Evolutionary conservation across 1,140 invertebrate species (phyloP).

Genomic region (Gryon sp.): DNA sequence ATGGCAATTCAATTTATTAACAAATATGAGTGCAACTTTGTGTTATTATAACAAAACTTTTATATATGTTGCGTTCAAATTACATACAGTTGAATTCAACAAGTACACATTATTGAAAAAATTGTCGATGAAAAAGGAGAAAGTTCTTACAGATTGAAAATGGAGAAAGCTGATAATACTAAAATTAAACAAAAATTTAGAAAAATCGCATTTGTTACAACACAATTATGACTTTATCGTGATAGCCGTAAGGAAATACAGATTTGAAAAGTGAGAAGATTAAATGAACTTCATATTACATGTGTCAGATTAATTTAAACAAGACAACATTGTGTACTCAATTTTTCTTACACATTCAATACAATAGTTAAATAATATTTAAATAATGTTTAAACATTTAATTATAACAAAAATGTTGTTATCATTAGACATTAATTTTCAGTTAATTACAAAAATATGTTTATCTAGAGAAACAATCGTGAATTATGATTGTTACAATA

Average conservation of each 20-base stretch:
- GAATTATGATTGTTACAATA: background rate
- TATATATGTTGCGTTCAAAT: background rate
- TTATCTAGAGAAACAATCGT: no score
- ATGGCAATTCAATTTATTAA: constrained; percentile 59
- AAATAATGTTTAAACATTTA: no score
- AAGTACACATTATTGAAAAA: background rate
- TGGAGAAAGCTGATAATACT: background rate
- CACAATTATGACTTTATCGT: background rate
- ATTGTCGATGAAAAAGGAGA: background rate
- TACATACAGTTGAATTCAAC: background rate
- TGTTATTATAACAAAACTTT: constrained; percentile 10
- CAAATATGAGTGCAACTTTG: constrained; percentile 35
- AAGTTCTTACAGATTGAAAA: background rate
- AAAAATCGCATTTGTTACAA: background rate
- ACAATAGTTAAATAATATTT: no score
- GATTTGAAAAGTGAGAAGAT: no score
- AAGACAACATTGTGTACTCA: no score
- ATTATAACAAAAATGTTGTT: no score
- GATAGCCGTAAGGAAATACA: no score
- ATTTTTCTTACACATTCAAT: no score
- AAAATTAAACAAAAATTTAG: background rate
- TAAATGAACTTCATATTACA: no score
- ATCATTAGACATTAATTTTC: no score
- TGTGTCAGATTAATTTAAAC: no score
- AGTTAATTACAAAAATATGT: no score